These are phyloP conservation scores for Thymelicus acteon DNA, from an alignment of 2,888 invertebrate species.

Conservation along the genomic window DNA sequence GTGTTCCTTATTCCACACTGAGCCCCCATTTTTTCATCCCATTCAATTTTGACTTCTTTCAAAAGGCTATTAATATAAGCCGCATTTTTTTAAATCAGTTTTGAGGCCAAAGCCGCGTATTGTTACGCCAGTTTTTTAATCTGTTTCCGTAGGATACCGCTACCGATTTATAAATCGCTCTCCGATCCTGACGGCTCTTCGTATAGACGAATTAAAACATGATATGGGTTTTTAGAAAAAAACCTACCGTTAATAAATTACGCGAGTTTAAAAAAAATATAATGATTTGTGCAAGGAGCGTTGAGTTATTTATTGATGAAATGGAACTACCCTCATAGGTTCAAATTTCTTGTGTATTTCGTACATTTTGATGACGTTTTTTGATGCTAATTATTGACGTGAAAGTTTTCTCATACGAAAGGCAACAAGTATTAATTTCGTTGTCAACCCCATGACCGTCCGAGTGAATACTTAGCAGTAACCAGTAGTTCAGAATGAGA, in stretches of 20 bases:
- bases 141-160: constrained; percentile 84
- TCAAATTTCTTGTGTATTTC: neutral
- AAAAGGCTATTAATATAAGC: constrained; percentile 84
- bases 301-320: constrained; percentile 52
- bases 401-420: too few relatives aligned
- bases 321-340: neutral
- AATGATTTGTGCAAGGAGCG: constrained; percentile 72
- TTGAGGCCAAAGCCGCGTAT: constrained; percentile 77
- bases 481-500: too few relatives aligned
- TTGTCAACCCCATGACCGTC: too few relatives aligned
- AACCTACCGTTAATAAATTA: constrained; percentile 73
- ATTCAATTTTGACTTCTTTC: constrained; percentile 85
- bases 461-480: too few relatives aligned
- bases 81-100: constrained; percentile 81
- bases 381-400: too few relatives aligned
- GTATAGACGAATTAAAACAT: constrained; percentile 79
- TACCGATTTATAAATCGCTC: constrained; percentile 81
- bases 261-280: constrained; percentile 73
- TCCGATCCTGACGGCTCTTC: constrained; percentile 67
- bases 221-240: constrained; percentile 79
- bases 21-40: constrained; percentile 83
- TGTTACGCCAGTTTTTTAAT: constrained; percentile 80
- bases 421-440: too few relatives aligned
- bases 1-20: constrained; percentile 79
- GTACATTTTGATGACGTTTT: too few relatives aligned